Percentiles rank a stretch among this genome's conserved stretches.
Conservation (phyloP, 2,888 invertebrate genomes). For the Nomada flava region DNA sequence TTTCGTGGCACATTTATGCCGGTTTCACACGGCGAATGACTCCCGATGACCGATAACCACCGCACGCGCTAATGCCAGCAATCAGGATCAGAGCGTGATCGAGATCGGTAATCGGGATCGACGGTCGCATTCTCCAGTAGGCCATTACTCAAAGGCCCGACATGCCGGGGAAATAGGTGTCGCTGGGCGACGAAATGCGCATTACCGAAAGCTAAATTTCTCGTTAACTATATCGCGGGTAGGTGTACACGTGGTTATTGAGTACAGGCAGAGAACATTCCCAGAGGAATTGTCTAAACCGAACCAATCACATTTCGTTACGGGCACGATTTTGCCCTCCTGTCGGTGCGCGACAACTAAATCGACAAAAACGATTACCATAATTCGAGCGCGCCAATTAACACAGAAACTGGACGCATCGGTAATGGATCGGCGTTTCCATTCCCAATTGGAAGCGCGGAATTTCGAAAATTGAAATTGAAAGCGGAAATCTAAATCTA, state of each 20-base stretch:
- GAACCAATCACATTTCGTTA: too few species aligned
- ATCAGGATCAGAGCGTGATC: constrained; percentile 57
- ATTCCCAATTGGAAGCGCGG: background rate
- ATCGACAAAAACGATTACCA: too few species aligned
- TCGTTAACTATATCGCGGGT: constrained; percentile 19
- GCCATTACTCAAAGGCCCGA: constrained; percentile 64
- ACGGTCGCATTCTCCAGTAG: constrained; percentile 36
- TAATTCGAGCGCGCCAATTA: background rate
- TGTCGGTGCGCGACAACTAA: too few species aligned
- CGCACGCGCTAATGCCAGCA: constrained; percentile 60
- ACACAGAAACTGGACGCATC: too few species aligned
- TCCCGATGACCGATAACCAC: constrained; percentile 60
- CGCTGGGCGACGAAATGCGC: constrained; percentile 57
- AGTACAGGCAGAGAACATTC: background rate
- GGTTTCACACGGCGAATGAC: constrained; percentile 50
- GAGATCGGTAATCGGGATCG: constrained; percentile 62
- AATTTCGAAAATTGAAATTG: background rate
- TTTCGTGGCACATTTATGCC: constrained; percentile 58
- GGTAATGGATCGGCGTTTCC: too few species aligned
- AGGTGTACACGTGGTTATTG: background rate
- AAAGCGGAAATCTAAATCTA: background rate
- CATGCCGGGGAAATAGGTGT: constrained; percentile 47
- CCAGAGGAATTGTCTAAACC: background rate
- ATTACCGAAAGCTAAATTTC: constrained; percentile 41
- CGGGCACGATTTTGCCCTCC: too few species aligned